phyloP scores from a whole-genome alignment of 2,888 invertebrate genomes.

The Limnephilus lunatus region DNA sequence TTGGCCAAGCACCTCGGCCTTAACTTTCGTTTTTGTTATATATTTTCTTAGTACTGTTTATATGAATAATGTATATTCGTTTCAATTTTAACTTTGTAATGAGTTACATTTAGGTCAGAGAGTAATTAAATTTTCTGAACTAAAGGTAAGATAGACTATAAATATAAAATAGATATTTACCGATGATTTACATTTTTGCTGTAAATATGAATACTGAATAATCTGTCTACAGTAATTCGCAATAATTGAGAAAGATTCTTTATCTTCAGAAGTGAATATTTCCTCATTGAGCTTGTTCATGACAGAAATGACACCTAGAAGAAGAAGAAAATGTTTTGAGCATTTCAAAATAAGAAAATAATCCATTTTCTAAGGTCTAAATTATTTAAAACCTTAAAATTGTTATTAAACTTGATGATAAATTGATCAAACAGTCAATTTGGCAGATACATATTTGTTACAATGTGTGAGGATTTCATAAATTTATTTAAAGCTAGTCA shows the following conservation, averaged over 20 bases:
- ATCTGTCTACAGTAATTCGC: slow-evolving; percentile 78
- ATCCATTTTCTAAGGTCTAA: neutral
- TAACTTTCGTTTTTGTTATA: too few relatives aligned
- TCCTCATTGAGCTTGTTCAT: slow-evolving; percentile 76
- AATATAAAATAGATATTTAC: slow-evolving; percentile 68
- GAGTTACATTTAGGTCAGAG: neutral
- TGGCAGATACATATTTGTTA: neutral
- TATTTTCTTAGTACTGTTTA: too few relatives aligned
- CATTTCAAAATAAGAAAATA: too few relatives aligned
- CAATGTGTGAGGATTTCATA: neutral
- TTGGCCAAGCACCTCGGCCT: too few relatives aligned
- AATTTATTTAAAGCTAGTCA: neutral
- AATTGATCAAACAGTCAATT: neutral
- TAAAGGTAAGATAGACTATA: neutral
- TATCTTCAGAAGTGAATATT: slow-evolving; percentile 77
- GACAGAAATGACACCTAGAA: slow-evolving; percentile 78
- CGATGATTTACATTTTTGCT: slow-evolving; percentile 74
- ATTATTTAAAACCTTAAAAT: neutral
- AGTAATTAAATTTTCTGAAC: neutral
- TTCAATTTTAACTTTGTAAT: too few relatives aligned
- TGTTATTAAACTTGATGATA: neutral
- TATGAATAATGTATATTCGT: too few relatives aligned
- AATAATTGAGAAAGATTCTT: slow-evolving; percentile 77
- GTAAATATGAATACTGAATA: slow-evolving; percentile 77
- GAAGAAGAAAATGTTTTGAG: neutral